Conservation (phyloP, 2,888 invertebrate species). For the Cryptus viduatorius region DNA sequence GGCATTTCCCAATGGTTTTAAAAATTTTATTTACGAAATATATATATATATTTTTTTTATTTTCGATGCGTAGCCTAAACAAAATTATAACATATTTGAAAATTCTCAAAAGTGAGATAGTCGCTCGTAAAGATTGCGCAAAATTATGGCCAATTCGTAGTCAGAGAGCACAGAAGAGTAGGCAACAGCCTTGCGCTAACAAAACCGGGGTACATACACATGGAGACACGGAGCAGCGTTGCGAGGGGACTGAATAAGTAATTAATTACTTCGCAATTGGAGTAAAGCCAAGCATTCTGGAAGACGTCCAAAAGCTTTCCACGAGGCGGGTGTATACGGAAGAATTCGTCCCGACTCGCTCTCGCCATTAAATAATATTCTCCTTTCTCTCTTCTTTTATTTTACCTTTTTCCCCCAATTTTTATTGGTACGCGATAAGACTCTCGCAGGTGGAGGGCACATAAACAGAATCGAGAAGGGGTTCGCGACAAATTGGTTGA, state of each 20-base stretch:
- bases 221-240: constrained; percentile 29
- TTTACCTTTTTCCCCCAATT: constrained; percentile 14
- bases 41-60: too few species aligned
- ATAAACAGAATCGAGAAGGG: constrained; percentile 33
- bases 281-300: constrained; percentile 71
- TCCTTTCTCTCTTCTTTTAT: constrained; percentile 34
- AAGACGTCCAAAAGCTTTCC: constrained; percentile 70
- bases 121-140: constrained; percentile 41
- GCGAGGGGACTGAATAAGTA: constrained; percentile 69
- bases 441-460: constrained; percentile 28
- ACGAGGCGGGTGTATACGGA: constrained; percentile 49
- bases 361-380: constrained; percentile 68
- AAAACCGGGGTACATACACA: neutral
- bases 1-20: neutral
- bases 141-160: constrained; percentile 60
- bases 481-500: constrained; percentile 57
- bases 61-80: neutral
- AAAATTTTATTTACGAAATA: neutral
- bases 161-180: constrained; percentile 28
- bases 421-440: constrained; percentile 58
- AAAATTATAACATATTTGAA: neutral
- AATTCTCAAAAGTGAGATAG: constrained; percentile 44
- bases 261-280: constrained; percentile 73
- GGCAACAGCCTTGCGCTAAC: constrained; percentile 48
- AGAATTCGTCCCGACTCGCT: constrained; percentile 55